These are phyloP conservation scores for Lutjanus argentimaculatus DNA, from an alignment of 2,797 vertebrate genomes.

Conservation along the genomic window DNA sequence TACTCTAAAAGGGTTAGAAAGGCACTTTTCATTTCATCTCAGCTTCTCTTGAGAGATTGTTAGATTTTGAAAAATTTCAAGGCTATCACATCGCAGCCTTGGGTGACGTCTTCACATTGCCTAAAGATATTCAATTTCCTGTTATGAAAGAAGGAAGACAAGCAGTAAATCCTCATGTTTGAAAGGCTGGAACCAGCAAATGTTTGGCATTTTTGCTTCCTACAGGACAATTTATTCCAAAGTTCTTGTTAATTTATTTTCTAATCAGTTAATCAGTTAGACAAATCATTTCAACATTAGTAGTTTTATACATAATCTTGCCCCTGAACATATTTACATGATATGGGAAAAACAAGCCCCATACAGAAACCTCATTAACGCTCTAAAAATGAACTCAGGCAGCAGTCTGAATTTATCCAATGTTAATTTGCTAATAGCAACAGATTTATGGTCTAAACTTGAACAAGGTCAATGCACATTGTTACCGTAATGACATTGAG, in stretches of 20 bases:
- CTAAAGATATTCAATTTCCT: background rate
- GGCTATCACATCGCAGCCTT: background rate
- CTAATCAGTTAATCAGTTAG: background rate
- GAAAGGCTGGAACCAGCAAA: background rate
- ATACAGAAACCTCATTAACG: background rate
- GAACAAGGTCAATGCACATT: constrained; percentile 4
- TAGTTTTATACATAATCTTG: background rate
- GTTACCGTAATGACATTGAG: constrained; percentile 42
- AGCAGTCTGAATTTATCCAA: background rate
- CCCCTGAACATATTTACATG: background rate
- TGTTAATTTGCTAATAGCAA: background rate
- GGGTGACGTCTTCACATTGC: background rate
- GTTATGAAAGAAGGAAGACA: background rate
- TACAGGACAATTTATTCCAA: background rate
- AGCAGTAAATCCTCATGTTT: background rate
- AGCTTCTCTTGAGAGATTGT: background rate
- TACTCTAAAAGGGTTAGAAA: no score
- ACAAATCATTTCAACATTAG: background rate
- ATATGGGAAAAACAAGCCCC: no score
- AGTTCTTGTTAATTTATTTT: background rate
- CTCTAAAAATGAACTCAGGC: background rate
- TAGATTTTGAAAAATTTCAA: background rate
- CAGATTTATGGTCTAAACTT: constrained; percentile 12
- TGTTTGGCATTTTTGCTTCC: background rate
- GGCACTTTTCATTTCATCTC: no score